Evolutionary conservation across 2,113 vertebrate species (phyloP).

Genomic region (Otus sunia): DNA sequence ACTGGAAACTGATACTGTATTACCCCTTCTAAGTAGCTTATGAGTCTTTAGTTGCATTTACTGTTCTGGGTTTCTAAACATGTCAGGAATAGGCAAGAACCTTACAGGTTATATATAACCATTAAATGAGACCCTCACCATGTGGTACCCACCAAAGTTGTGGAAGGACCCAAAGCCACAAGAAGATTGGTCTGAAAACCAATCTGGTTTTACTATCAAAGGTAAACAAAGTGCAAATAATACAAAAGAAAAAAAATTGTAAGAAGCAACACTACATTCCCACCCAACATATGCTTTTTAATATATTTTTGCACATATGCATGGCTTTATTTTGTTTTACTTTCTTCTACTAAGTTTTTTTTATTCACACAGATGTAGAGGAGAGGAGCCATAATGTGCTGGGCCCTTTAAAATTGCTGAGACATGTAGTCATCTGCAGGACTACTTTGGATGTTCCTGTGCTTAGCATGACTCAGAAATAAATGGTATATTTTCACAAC

Average conservation of each 20-base stretch:
- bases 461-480: background rate
- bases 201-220: background rate
- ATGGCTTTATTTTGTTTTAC: background rate
- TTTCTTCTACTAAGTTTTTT: background rate
- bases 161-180: background rate
- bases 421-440: background rate
- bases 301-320: background rate
- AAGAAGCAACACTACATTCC: background rate
- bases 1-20: background rate
- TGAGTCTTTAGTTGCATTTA: background rate
- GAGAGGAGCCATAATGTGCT: background rate
- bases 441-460: background rate
- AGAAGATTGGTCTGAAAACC: background rate
- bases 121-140: background rate
- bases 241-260: background rate
- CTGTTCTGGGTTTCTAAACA: background rate
- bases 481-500: background rate
- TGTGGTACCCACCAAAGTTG: background rate
- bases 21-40: background rate
- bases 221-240: background rate
- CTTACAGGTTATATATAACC: background rate
- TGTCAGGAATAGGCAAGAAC: background rate
- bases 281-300: background rate
- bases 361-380: background rate
- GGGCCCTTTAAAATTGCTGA: background rate